phyloP scores from a whole-genome alignment of 2,113 vertebrate species.

The Gallinago media region DNA sequence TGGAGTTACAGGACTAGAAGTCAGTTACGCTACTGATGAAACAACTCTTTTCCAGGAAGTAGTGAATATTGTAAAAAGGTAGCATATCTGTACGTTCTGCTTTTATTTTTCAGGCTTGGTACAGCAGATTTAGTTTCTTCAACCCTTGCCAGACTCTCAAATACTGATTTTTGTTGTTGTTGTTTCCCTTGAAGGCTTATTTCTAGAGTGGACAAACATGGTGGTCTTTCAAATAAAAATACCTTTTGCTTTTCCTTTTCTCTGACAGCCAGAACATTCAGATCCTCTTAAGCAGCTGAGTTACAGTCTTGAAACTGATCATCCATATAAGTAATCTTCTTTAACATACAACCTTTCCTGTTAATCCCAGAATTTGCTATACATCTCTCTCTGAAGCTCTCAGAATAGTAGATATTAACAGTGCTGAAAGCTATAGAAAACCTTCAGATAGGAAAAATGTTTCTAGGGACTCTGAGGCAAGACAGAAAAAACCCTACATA shows the following conservation, averaged over 20 bases:
- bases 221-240: slow-evolving; percentile 50
- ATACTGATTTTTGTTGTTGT: slow-evolving; percentile 17
- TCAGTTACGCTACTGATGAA: slow-evolving; percentile 91
- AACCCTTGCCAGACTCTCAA: slow-evolving; percentile 34
- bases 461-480: slow-evolving; percentile 5
- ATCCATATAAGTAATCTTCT: not conserved
- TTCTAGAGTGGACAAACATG: slow-evolving; percentile 65
- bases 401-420: not conserved
- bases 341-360: not conserved
- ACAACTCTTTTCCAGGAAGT: slow-evolving; percentile 93
- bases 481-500: not conserved
- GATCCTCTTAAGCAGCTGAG: slow-evolving; percentile 53
- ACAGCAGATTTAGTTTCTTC: slow-evolving; percentile 60
- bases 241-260: slow-evolving; percentile 52
- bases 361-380: not conserved
- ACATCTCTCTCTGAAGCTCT: not conserved
- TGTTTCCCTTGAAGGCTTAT: slow-evolving; percentile 46
- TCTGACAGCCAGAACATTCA: slow-evolving; percentile 53
- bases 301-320: slow-evolving; percentile 36
- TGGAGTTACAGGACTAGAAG: slow-evolving; percentile 90
- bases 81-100: slow-evolving; percentile 72
- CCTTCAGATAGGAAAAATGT: not conserved
- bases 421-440: not conserved
- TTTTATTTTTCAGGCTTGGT: slow-evolving; percentile 69
- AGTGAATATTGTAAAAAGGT: slow-evolving; percentile 89